Base-by-base conservation (phyloP, 1,140 invertebrate species). In the Piezodorus guildinii region DNA sequence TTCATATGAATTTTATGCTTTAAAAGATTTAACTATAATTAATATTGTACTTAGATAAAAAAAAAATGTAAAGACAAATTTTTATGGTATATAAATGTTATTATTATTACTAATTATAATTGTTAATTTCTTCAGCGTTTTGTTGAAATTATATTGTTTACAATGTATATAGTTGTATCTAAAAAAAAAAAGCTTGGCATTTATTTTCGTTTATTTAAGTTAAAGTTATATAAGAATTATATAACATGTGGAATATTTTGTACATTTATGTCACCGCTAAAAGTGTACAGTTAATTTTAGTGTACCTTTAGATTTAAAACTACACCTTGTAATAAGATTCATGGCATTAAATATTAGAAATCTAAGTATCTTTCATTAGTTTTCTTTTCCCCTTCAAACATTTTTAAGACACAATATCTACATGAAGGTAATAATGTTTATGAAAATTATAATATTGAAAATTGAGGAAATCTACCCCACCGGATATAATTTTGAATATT, bases 241-340 rank as follows among this genome's bases (percentile, higher is more conserved):
- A 62, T 46, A 62, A 34, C 27, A 60, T n/a, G 43, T 34, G 17
- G 25, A 62, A 46, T 62, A 62, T 62, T 62, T 62, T 62, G 60
- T 62, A 62, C 44, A 34, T 62, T 62, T 62, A 46, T 62, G 60
- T 62, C 60, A 62, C 60, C 34, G 60, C 60, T 19, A 23, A 46
- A 16, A 25, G 45, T 62, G 45, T 49, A 62, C 23, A 46, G 23
- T 14, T 46, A 62, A 62, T 5, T 23, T 62, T 62, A 62, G 45
- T 62, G 60, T 62, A 62, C 60, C 19, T 44, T n/a, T 62, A 62
- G 60, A 62, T 46, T 44, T 62, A 46, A n/a, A 49, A 62, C 17
- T 34, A 62, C 60, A 62, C 60, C 60, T 62, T 62, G 60, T 62
- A 62, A 62, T 62, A 62, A 62, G 23, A 60, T 62, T 46, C 39